These are phyloP conservation scores for Orthosia cruda DNA, from an alignment of 2,888 invertebrate genomes.

Conservation along the genomic window DNA sequence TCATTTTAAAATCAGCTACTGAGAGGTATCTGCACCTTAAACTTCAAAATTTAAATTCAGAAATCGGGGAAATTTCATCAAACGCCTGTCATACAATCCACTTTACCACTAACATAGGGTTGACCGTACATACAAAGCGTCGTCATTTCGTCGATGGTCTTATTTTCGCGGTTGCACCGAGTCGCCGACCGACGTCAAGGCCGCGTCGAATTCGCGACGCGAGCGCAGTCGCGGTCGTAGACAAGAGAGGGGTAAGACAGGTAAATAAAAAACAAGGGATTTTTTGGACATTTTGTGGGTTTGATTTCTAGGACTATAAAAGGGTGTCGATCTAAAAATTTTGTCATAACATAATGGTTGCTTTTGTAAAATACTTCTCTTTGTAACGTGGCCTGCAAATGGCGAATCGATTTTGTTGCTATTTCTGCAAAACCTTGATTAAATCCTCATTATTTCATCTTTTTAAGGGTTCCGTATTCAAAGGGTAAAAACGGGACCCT, in stretches of 20 bases:
- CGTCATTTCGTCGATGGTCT: constrained; percentile 71
- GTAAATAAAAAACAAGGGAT: neutral
- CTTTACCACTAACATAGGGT: neutral
- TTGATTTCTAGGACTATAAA: neutral
- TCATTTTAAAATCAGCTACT: no score
- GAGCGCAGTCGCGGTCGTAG: constrained; percentile 1
- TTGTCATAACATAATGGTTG: neutral
- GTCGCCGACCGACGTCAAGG: constrained; percentile 89
- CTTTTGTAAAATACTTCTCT: neutral
- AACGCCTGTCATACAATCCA: no score
- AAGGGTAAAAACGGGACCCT: no score
- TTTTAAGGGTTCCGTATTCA: no score
- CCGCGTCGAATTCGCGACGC: constrained; percentile 85
- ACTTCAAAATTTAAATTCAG: no score
- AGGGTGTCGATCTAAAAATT: neutral
- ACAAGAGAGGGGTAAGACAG: constrained; percentile 1
- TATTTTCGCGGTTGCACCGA: constrained; percentile 64
- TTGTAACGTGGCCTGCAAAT: no score
- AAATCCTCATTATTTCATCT: neutral
- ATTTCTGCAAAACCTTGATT: neutral
- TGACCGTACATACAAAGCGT: constrained; percentile 13
- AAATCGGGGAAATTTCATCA: no score
- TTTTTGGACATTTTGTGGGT: neutral
- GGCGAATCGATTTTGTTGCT: no score
- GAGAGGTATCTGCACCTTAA: no score